A percentile compares a stretch with the other conserved stretches of the same genome.
These are phyloP conservation scores for Scyliorhinus canicula DNA, from an alignment of 2,797 vertebrate species.

Conservation along the genomic window DNA sequence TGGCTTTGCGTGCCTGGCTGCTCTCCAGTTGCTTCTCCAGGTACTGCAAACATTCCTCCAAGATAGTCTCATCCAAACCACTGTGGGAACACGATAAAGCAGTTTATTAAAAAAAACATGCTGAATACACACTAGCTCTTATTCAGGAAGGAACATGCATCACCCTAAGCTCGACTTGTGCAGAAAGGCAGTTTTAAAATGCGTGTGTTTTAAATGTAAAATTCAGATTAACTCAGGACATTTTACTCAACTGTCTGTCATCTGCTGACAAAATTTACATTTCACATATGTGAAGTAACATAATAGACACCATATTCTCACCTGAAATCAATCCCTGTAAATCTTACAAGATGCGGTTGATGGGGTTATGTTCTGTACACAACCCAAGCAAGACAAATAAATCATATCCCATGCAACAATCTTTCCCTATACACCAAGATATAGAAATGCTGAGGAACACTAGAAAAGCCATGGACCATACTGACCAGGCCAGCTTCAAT, in stretches of 20 bases:
- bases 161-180: not conserved
- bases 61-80: constrained; percentile 86
- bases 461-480: not conserved
- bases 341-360: not conserved
- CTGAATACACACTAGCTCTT: not conserved
- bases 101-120: no score
- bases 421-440: not conserved
- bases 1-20: constrained; percentile 90
- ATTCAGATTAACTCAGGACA: not conserved
- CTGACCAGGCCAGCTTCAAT: not conserved
- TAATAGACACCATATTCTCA: not conserved
- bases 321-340: not conserved
- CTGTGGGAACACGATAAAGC: constrained; percentile 52
- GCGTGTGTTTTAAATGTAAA: not conserved
- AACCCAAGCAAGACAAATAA: not conserved
- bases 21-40: constrained; percentile 94
- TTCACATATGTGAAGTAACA: not conserved
- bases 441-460: not conserved
- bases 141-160: not conserved
- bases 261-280: not conserved
- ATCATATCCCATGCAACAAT: not conserved
- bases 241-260: not conserved
- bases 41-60: constrained; percentile 93
- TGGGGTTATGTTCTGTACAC: not conserved
- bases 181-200: not conserved